Percentiles rank a stretch among this genome's conserved stretches.
phyloP scores from a whole-genome alignment of 2,888 invertebrate genomes.

The Eupithecia centaureata region DNA sequence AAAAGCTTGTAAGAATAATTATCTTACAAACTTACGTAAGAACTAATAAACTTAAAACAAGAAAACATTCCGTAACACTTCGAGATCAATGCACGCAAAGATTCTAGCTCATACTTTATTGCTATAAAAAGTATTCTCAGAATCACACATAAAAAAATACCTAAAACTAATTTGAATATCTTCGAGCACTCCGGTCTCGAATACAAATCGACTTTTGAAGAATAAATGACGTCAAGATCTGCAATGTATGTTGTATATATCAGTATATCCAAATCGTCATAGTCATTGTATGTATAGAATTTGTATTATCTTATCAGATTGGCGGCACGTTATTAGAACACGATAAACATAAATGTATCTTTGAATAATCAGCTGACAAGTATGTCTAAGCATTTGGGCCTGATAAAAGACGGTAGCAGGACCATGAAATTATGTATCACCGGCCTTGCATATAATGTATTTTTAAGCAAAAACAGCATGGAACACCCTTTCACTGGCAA shows the following conservation, averaged over 20 bases:
- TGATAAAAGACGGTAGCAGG: constrained; percentile 27
- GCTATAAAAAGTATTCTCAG: constrained; percentile 12
- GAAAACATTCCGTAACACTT: not conserved
- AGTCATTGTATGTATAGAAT: constrained; percentile 45
- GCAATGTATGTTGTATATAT: constrained; percentile 39
- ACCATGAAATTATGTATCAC: constrained; percentile 17
- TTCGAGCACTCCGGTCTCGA: constrained; percentile 18
- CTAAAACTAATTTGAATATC: constrained; percentile 30
- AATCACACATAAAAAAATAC: constrained; percentile 25
- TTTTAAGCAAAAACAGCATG: constrained; percentile 21
- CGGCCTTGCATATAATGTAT: constrained; percentile 22
- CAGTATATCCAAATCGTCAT: constrained; percentile 50
- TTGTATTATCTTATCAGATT: constrained; percentile 49
- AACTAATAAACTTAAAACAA: not conserved
- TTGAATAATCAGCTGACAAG: constrained; percentile 11
- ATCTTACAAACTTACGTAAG: too few species aligned
- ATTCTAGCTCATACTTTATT: constrained; percentile 3
- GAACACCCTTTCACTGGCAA: constrained; percentile 28
- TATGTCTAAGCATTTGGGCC: constrained; percentile 15
- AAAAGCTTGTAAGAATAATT: too few species aligned
- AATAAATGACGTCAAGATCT: constrained; percentile 43
- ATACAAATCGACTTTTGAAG: constrained; percentile 29
- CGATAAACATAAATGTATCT: constrained; percentile 42
- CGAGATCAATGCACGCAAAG: not conserved
- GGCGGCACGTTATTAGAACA: constrained; percentile 47